Conservation (phyloP, 2,797 vertebrate species). For the Typhlichthys eigenmanni region DNA sequence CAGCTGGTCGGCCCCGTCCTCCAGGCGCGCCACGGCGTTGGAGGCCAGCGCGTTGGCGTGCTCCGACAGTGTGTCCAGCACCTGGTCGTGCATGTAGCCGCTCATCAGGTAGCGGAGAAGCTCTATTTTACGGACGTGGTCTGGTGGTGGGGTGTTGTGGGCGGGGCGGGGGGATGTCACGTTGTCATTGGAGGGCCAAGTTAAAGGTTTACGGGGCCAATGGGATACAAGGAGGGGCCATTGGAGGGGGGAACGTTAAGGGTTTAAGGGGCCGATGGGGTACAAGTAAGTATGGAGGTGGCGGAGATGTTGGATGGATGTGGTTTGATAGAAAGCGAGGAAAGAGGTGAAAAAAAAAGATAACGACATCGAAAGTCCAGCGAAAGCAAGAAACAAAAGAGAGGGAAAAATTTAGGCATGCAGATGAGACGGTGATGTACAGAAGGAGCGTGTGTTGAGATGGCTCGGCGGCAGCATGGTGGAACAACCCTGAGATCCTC, state of each 20-base stretch:
- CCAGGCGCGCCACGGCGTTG: constrained; percentile 85
- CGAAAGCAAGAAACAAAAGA: constrained; percentile 54
- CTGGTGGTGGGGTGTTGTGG: constrained; percentile 58
- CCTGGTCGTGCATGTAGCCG: constrained; percentile 85
- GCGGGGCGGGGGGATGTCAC: constrained; percentile 23
- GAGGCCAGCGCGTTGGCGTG: constrained; percentile 88
- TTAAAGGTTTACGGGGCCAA: constrained; percentile 15
- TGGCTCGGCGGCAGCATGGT: constrained; percentile 13
- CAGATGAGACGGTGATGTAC: constrained; percentile 44
- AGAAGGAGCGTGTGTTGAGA: constrained; percentile 40
- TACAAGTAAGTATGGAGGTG: constrained; percentile 4
- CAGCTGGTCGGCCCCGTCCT: constrained; percentile 86
- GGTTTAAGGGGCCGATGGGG: constrained; percentile 29
- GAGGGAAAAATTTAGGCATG: constrained; percentile 61
- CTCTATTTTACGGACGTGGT: constrained; percentile 91
- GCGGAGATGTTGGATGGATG: constrained; percentile 22
- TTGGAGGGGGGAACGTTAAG: not conserved
- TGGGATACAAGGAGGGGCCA: constrained; percentile 11
- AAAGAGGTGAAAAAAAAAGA: constrained; percentile 37
- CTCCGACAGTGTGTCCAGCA: constrained; percentile 89
- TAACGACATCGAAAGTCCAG: constrained; percentile 50
- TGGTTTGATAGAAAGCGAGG: constrained; percentile 35
- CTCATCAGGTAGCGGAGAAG: constrained; percentile 91
- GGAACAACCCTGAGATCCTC: constrained; percentile 33
- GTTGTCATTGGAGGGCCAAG: constrained; percentile 11